Base-by-base conservation (phyloP, 2,797 vertebrate genomes). In the Falco peregrinus region DNA sequence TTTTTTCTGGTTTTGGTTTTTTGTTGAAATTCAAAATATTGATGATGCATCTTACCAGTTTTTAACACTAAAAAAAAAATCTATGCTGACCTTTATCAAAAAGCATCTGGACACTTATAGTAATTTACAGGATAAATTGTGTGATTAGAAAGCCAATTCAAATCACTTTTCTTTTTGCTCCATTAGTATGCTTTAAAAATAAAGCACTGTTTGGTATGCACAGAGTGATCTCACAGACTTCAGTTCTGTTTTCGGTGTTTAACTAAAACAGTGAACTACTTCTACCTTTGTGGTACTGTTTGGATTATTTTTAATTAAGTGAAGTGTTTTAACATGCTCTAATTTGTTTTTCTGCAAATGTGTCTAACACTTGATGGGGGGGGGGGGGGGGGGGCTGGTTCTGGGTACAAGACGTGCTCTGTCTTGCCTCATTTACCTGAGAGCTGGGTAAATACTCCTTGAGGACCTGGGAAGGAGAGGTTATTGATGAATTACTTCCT, bases 231-330 rank as follows among this genome's bases (percentile, higher is more conserved):
- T 93, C 77, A 26, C 67, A 65, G 68, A 31, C 78, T 73, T 91
- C 1, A 4, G 24, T 80, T 93, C 53, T 73, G 33, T 84, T 94
- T 95, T 89, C 87, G 86, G 59, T 65, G 73, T 87, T 95, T 83
- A 96, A 87, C 84, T 86, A 93, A 92, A 94, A 80, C 75, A 61
- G 11, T 78, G 50, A 93, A 81, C 93, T 90, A 77, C 81, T 95
- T 93, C 83, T 90, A 83, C 90, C 68, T 95, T 95, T 92, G 89
- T 92, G 71, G 83, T 93, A 71, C 65, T 81, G 78, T 87, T 83
- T 89, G 82, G 84, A 69, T 95, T 95, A 71, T 85, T 93, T 94
- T 87, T 95, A 93, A 95, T 90, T 90, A 87, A 93, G 85, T 64
- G 37, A 67, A 87, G n/a, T 90, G 88, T 80, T 95, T 92, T 90